Base-by-base conservation (phyloP, 2,888 invertebrate species). In the Drosophila colorata region DNA sequence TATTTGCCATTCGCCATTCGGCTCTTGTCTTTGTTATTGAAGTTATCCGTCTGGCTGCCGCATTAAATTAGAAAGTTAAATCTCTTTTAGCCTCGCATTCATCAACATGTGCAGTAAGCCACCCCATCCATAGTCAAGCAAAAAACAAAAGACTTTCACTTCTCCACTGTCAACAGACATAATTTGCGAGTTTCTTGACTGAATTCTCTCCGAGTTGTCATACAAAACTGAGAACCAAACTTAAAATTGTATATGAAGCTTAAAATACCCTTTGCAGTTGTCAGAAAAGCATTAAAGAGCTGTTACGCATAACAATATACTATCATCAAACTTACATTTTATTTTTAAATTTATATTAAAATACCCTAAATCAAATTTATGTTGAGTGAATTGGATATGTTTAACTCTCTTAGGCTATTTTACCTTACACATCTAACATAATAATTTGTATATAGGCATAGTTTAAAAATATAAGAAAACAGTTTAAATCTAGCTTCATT, bases 1-100 rank as follows among this genome's bases (percentile, higher is more conserved):
- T 18, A 20, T 31, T 51, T 11, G 7, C 6, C 52, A 43, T 46
- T 58, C 33, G 7, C 40, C 37, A 38, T 47, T 57, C 49, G 14
- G 48, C 35, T 47, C 63, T 58, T 67, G 72, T 65, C 68, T 67
- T 52, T 60, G 65, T 65, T 70, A 78, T 60, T 77, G 70, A 69
- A 65, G 74, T 69, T 82, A 80, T 83, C 72, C 68, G 67, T 64
- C 64, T 80, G 77, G 51, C 56, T 80, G 82, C 66, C 80, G 76
- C 80, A 84, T 86, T 85, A 84, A 85, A 86, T 85, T 85, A 84
- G 82, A 86, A 85, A 85, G 87, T 85, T 85, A 76, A 80, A 81
- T 83, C 81, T 80, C 69, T 76, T 72, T 68, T 68, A 78, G 84
- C 82, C 67, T 82, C 84, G 80, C 76, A 84, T 84, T 82, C 85